These are phyloP conservation scores for Lonchura striata DNA, from an alignment of 2,113 vertebrate genomes.

Conservation along the genomic window DNA sequence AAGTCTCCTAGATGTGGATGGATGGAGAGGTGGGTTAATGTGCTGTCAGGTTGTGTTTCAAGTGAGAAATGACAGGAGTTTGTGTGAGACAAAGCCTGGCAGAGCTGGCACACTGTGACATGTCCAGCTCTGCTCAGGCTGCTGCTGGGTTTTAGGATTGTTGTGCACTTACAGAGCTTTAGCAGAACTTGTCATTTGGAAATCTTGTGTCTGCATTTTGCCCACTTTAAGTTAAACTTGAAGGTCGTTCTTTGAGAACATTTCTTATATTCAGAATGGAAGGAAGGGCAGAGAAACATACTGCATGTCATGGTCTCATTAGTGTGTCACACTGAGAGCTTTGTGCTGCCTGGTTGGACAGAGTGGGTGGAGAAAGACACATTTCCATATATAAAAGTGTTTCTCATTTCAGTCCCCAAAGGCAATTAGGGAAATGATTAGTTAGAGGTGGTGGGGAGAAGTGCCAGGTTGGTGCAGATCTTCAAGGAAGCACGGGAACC, in stretches of 20 bases:
- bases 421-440: neutral
- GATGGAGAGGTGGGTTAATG: constrained; percentile 3
- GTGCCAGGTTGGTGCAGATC: neutral
- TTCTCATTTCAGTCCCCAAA: neutral
- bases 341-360: neutral
- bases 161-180: neutral
- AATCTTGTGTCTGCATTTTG: neutral
- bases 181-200: neutral
- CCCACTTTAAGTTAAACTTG: neutral
- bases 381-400: neutral
- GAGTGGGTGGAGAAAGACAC: neutral
- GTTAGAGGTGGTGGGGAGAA: neutral
- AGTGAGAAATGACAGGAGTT: neutral
- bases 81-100: neutral
- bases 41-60: constrained; percentile 13
- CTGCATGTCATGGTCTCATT: neutral
- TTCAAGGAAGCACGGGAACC: neutral
- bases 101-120: neutral
- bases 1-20: neutral
- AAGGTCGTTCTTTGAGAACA: neutral
- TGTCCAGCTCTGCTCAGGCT: neutral
- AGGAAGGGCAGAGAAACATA: neutral
- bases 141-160: neutral
- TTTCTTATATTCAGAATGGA: neutral
- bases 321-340: neutral